Evolutionary conservation across 2,888 invertebrate species (phyloP).

Genomic region (Altica lythri): DNA sequence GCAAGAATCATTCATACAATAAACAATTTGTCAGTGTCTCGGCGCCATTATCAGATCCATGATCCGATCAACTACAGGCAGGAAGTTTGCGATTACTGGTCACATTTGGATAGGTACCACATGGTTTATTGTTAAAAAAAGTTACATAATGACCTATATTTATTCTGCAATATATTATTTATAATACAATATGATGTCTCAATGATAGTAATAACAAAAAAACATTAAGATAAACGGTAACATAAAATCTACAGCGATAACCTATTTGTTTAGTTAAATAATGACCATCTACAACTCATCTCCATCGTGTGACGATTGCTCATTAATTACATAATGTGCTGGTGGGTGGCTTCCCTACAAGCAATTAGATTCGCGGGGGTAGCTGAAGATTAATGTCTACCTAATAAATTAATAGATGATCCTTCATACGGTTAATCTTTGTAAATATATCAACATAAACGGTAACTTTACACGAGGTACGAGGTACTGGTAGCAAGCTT

Average conservation of each 20-base stretch:
- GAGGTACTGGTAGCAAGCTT: too few species aligned
- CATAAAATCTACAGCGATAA: too few species aligned
- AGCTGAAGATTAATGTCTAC: slow-evolving; percentile 32
- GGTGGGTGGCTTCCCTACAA: slow-evolving; percentile 24
- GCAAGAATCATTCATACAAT: background rate
- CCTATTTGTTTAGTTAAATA: too few species aligned
- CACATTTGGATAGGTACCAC: slow-evolving; percentile 4
- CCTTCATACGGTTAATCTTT: slow-evolving; percentile 26
- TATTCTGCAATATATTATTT: too few species aligned
- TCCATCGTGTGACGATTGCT: background rate
- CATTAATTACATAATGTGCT: slow-evolving; percentile 9
- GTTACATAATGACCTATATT: slow-evolving; percentile 1
- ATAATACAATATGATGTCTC: too few species aligned
- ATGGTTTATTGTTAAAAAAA: slow-evolving; percentile 3
- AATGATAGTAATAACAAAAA: too few species aligned
- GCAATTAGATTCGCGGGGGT: slow-evolving; percentile 24
- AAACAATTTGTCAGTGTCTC: slow-evolving; percentile 2
- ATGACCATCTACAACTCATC: too few species aligned
- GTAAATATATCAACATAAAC: slow-evolving; percentile 28
- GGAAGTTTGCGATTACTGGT: slow-evolving; percentile 10
- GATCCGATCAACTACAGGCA: slow-evolving; percentile 3
- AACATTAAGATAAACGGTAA: too few species aligned
- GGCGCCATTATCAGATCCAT: background rate
- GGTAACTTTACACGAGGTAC: slow-evolving; percentile 28
- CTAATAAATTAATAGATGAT: slow-evolving; percentile 35